These are phyloP conservation scores for Aphodius sticticus DNA, from an alignment of 2,888 invertebrate species.

Conservation along the genomic window DNA sequence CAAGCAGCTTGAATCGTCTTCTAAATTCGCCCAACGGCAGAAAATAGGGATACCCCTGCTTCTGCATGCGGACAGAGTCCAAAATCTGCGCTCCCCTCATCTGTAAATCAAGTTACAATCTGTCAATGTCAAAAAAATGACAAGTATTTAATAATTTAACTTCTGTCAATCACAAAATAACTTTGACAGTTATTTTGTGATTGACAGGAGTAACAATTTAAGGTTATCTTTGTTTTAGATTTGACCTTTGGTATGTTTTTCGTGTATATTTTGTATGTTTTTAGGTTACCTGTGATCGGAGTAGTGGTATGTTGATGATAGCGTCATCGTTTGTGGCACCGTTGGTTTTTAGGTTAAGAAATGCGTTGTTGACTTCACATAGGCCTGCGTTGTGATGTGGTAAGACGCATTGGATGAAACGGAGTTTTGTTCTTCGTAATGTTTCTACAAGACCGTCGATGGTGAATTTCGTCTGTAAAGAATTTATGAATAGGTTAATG, in stretches of 20 bases:
- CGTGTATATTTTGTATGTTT: background rate
- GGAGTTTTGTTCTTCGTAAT: slow-evolving; percentile 82
- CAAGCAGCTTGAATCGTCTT: slow-evolving; percentile 77
- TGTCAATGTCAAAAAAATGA: background rate
- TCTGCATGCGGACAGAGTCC: slow-evolving; percentile 87
- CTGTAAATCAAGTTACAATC: slow-evolving; percentile 58
- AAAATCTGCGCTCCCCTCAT: slow-evolving; percentile 90
- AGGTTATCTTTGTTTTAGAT: background rate
- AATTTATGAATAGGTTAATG: slow-evolving; percentile 29
- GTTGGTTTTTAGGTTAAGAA: slow-evolving; percentile 60
- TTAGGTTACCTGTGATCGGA: slow-evolving; percentile 79
- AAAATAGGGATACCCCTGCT: slow-evolving; percentile 93
- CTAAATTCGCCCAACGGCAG: slow-evolving; percentile 90
- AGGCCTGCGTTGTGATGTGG: slow-evolving; percentile 80
- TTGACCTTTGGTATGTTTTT: background rate
- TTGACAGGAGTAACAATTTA: background rate
- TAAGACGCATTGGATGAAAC: slow-evolving; percentile 88
- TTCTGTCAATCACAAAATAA: background rate
- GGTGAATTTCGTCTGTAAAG: slow-evolving; percentile 70
- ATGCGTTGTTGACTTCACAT: slow-evolving; percentile 64
- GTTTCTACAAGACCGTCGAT: slow-evolving; percentile 92
- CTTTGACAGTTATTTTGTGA: background rate
- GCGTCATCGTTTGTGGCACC: slow-evolving; percentile 60
- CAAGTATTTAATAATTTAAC: too few relatives aligned
- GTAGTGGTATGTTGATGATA: slow-evolving; percentile 82